Evolutionary conservation across 1,140 invertebrate species (phyloP).

Genomic region (Megalonaias nervosa): DNA sequence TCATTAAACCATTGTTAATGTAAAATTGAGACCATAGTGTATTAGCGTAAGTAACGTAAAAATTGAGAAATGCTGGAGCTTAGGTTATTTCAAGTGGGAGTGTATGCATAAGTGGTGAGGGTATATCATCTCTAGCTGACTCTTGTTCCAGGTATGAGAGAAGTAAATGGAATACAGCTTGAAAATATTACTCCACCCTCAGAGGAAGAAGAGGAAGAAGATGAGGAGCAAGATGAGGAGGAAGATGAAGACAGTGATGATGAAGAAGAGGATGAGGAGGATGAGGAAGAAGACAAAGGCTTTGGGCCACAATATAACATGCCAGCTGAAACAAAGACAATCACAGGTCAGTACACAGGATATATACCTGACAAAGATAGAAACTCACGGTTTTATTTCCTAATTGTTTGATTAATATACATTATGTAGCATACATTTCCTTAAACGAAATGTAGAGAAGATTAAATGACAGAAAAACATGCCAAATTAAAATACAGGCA

Average conservation of each 20-base stretch:
- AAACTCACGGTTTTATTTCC: no score
- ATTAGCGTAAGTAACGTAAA: no score
- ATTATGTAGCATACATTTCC: no score
- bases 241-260: conserved; percentile 22
- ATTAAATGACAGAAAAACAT: no score
- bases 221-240: conserved; percentile 39
- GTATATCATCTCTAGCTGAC: neutral
- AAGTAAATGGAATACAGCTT: conserved; percentile 22
- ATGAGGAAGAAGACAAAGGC: conserved; percentile 25
- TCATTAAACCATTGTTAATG: no score
- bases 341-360: neutral
- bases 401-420: no score
- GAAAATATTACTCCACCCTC: conserved; percentile 48
- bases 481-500: no score
- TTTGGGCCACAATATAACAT: conserved; percentile 24
- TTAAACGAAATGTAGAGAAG: no score
- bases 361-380: no score
- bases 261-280: conserved; percentile 22
- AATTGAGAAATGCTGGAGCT: no score
- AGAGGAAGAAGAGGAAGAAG: conserved; percentile 35
- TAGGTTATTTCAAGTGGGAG: no score
- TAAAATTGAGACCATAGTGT: no score
- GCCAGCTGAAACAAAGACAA: neutral
- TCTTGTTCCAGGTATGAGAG: conserved; percentile 1
- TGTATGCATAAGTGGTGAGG: neutral